Evolutionary conservation across 2,888 invertebrate species (phyloP).

Genomic region (Ceraclea dissimilis): DNA sequence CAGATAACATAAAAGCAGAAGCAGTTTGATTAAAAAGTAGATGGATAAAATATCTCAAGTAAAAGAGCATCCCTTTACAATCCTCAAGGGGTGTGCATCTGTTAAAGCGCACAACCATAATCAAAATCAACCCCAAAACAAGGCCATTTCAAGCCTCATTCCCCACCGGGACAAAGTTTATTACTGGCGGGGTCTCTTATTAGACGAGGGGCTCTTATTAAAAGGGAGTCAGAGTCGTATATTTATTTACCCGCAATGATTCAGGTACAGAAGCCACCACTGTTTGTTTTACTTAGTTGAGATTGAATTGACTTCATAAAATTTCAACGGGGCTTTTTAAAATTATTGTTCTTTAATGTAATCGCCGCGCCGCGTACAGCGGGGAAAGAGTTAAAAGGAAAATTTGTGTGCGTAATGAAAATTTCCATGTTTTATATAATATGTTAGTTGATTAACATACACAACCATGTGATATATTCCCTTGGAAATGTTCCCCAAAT

Average conservation of each 20-base stretch:
- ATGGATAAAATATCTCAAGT: neutral
- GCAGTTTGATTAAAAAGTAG: neutral
- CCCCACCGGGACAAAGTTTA: conserved; percentile 18
- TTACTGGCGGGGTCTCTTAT: conserved; percentile 7
- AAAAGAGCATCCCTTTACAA: conserved; percentile 4
- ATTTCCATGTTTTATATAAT: neutral
- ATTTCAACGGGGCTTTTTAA: conserved; percentile 11
- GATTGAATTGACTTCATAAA: conserved; percentile 16
- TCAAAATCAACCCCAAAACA: conserved; percentile 26
- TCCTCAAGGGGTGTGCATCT: conserved; percentile 14
- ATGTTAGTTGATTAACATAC: too few relatives aligned
- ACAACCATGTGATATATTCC: too few relatives aligned
- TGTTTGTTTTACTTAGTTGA: conserved; percentile 7
- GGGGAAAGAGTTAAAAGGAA: conserved; percentile 8
- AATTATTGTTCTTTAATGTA: conserved; percentile 14
- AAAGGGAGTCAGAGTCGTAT: conserved; percentile 7
- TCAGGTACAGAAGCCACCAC: conserved; percentile 10
- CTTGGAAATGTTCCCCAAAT: too few relatives aligned
- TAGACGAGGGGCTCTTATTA: conserved; percentile 5
- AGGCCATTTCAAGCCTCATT: conserved; percentile 26
- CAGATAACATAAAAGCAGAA: neutral
- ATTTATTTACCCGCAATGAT: conserved; percentile 3
- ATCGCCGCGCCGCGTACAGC: conserved; percentile 4
- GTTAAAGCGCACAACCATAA: conserved; percentile 23
- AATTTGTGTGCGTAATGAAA: neutral